A percentile compares a stretch with the other conserved stretches of the same genome.
Conservation (phyloP, 1,140 invertebrate species). For the Parapsyche elsis region DNA sequence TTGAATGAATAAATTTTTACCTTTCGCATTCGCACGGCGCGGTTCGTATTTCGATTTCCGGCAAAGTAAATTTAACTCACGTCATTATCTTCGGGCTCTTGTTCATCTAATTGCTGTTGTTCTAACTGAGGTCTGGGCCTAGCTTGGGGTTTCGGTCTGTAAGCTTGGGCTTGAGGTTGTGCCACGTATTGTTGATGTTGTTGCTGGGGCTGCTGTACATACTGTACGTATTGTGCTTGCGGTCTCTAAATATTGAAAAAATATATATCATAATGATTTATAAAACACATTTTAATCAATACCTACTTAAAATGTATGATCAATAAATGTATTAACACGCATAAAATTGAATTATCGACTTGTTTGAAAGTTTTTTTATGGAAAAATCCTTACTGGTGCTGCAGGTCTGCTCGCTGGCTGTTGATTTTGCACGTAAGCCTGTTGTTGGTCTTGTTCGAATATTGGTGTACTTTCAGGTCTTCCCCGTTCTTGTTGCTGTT, state of each 20-base stretch:
- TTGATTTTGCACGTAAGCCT: slow-evolving; percentile 32
- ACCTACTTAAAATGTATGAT: no score
- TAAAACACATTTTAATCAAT: no score
- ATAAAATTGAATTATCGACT: no score
- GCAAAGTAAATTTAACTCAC: slow-evolving; percentile 61
- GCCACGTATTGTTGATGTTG: slow-evolving; percentile 55
- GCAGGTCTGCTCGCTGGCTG: not conserved
- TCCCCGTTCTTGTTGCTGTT: slow-evolving; percentile 55
- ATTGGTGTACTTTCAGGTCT: slow-evolving; percentile 45
- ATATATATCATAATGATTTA: not conserved
- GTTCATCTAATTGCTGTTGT: slow-evolving; percentile 59
- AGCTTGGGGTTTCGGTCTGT: slow-evolving; percentile 57
- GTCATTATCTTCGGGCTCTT: slow-evolving; percentile 64
- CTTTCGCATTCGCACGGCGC: no score
- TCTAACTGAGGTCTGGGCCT: slow-evolving; percentile 56
- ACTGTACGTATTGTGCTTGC: slow-evolving; percentile 35
- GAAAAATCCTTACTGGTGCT: slow-evolving; percentile 9
- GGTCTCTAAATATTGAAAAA: slow-evolving; percentile 54
- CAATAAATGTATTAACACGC: no score
- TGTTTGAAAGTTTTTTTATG: not conserved
- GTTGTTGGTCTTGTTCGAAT: slow-evolving; percentile 55
- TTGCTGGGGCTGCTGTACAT: slow-evolving; percentile 53
- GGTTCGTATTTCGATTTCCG: no score
- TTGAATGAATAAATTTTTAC: no score
- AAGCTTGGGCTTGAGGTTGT: slow-evolving; percentile 55